Conservation (phyloP, 2,797 vertebrate species). For the Cuniculus paca region DNA sequence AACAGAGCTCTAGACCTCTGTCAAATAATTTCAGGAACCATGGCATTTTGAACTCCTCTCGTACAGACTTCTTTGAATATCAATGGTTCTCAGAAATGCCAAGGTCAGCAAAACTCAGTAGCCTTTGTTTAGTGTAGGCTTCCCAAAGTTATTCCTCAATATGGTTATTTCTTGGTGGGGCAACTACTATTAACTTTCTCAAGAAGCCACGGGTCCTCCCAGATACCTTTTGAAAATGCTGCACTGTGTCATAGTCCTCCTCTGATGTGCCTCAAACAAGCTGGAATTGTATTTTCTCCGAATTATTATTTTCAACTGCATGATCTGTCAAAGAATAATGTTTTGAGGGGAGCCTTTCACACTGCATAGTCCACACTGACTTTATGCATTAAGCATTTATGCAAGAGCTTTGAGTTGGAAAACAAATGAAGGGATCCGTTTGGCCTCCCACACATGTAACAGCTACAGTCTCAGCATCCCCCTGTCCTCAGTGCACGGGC, state of each 20-base stretch:
- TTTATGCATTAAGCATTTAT: neutral
- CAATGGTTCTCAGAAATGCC: neutral
- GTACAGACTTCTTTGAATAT: neutral
- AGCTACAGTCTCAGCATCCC: neutral
- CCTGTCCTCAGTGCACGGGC: neutral
- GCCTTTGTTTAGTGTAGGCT: neutral
- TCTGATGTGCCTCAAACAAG: neutral
- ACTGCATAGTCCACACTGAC: neutral
- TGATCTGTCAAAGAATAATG: neutral
- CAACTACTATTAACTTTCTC: neutral
- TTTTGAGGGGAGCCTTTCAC: neutral
- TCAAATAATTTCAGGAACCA: slow-evolving; percentile 14
- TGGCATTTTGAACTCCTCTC: neutral
- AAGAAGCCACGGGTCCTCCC: neutral
- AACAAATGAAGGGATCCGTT: neutral
- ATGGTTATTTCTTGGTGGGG: neutral
- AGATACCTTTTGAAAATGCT: slow-evolving; percentile 21
- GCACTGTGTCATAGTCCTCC: neutral
- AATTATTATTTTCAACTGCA: slow-evolving; percentile 29
- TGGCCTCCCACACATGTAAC: neutral
- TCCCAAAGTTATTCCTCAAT: neutral
- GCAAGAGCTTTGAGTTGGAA: neutral
- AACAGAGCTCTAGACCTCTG: neutral
- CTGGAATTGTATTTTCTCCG: neutral
- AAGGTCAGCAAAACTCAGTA: neutral